phyloP scores from a whole-genome alignment of 2,113 vertebrate species.

The Uropsilus gracilis region DNA sequence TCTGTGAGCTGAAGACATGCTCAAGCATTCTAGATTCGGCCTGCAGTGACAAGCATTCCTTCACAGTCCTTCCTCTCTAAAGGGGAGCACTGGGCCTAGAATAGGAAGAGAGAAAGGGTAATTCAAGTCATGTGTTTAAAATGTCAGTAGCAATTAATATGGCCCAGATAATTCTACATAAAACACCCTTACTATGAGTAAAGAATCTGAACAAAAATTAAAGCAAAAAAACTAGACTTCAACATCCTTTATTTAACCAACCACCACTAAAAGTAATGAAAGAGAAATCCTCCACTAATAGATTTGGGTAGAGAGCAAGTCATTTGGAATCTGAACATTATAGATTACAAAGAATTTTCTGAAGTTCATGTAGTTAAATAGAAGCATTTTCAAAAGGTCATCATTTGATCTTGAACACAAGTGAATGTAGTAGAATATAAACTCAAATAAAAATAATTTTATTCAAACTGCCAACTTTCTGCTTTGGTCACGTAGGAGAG shows the following conservation, averaged over 20 bases:
- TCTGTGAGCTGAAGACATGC: background rate
- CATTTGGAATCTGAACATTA: background rate
- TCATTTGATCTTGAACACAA: background rate
- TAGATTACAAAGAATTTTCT: background rate
- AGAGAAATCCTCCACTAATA: background rate
- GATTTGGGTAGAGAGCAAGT: background rate
- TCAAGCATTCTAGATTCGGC: accelerated
- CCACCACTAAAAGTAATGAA: background rate
- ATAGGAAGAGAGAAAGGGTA: too few species aligned
- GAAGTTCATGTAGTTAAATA: background rate
- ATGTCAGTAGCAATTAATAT: background rate
- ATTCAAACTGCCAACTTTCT: background rate
- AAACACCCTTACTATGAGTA: background rate
- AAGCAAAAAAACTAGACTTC: background rate
- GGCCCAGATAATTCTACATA: background rate
- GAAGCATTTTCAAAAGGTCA: background rate
- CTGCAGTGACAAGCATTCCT: background rate
- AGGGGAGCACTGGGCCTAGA: background rate
- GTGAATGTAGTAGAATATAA: background rate
- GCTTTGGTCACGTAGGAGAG: background rate
- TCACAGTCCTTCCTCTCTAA: background rate
- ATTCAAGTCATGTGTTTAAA: background rate
- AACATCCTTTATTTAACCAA: background rate
- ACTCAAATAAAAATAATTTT: background rate
- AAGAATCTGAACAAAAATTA: background rate